phyloP scores from a whole-genome alignment of 1,140 invertebrate species.

The Sycophila sp. region DNA sequence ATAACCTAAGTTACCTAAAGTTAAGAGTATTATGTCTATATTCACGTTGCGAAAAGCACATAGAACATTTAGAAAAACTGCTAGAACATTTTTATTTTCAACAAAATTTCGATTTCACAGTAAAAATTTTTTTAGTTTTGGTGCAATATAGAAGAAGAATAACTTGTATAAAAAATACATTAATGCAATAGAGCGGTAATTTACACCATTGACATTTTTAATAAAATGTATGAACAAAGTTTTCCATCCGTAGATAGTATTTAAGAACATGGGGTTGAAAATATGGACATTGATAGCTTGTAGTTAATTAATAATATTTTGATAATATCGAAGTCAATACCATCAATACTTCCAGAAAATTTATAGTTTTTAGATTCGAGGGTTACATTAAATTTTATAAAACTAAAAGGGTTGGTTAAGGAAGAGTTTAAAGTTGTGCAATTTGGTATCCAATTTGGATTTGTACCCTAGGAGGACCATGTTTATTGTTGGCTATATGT shows the following conservation, averaged over 20 bases:
- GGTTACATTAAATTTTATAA: not conserved
- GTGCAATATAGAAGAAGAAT: not conserved
- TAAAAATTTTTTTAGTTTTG: not conserved
- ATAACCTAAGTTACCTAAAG: not conserved
- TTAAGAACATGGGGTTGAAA: not conserved
- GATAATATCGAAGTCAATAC: too few relatives aligned
- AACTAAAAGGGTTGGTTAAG: not conserved
- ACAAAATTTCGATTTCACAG: not conserved
- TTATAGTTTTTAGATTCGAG: not conserved
- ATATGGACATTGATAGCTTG: not conserved
- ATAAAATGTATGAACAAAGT: not conserved
- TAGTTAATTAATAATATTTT: not conserved
- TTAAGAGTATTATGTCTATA: not conserved
- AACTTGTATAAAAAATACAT: not conserved
- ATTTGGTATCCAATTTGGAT: not conserved
- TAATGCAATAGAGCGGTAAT: not conserved
- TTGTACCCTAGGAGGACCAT: not conserved
- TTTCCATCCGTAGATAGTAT: not conserved
- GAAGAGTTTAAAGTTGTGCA: not conserved
- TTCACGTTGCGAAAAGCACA: not conserved
- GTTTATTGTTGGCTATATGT: not conserved
- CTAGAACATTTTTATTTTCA: not conserved
- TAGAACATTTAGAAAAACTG: not conserved
- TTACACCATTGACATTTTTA: not conserved
- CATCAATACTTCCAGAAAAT: not conserved